phyloP scores from a whole-genome alignment of 2,888 invertebrate genomes.

The Ferrisia virgata region DNA sequence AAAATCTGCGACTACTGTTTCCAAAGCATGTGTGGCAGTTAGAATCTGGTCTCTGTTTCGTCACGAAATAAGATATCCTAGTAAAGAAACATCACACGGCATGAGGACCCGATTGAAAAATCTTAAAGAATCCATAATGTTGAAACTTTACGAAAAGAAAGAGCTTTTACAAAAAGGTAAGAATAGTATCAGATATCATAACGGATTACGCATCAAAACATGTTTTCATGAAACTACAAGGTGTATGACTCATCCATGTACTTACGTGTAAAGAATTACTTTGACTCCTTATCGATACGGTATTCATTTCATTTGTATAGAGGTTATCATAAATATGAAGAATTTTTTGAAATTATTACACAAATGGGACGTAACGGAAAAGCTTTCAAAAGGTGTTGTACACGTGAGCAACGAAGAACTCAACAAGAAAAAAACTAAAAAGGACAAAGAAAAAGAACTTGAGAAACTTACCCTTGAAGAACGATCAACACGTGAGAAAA shows the following conservation, averaged over 20 bases:
- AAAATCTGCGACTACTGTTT: neutral
- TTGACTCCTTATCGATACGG: too few relatives aligned
- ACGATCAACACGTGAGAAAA: neutral
- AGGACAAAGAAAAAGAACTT: neutral
- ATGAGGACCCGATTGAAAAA: constrained; percentile 31
- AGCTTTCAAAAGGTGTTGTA: neutral
- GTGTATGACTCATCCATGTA: too few relatives aligned
- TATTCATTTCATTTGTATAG: neutral
- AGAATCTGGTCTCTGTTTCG: constrained; percentile 74
- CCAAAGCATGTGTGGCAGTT: constrained; percentile 62
- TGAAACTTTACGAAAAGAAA: neutral
- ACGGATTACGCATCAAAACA: too few relatives aligned
- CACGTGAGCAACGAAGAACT: neutral
- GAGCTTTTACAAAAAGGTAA: neutral
- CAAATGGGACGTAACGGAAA: neutral
- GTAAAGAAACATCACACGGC: constrained; percentile 43
- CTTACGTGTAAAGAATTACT: too few relatives aligned
- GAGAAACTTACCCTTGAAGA: neutral
- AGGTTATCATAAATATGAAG: neutral
- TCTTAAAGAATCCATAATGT: constrained; percentile 29
- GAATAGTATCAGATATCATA: too few relatives aligned
- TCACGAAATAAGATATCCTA: constrained; percentile 60
- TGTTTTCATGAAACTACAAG: too few relatives aligned
- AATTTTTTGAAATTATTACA: neutral
- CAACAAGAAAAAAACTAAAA: neutral